Conservation (phyloP, 2,113 vertebrate genomes). For the Galemys pyrenaicus region DNA sequence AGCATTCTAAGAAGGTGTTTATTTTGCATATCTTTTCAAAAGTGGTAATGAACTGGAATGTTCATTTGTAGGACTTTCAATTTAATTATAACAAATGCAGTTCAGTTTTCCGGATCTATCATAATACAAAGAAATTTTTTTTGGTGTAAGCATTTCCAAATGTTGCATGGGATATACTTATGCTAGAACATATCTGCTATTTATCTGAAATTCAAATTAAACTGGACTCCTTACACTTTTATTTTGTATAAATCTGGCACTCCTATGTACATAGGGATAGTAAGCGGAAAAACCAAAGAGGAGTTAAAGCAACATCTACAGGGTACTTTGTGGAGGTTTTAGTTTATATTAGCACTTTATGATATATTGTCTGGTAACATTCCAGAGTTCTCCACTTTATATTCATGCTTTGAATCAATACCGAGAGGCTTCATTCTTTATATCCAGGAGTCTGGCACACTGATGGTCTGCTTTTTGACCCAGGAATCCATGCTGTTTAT, state of each 20-base stretch:
- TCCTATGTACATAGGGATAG: not conserved
- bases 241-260: not conserved
- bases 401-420: constrained; percentile 36
- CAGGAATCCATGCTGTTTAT: constrained; percentile 52
- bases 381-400: constrained; percentile 19
- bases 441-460: constrained; percentile 22
- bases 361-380: not conserved
- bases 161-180: not conserved
- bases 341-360: constrained; percentile 16
- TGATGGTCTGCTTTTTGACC: constrained; percentile 52
- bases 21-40: not conserved
- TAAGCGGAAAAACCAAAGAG: not conserved
- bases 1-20: not conserved
- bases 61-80: not conserved
- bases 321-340: not conserved
- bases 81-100: not conserved
- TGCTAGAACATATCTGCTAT: not conserved
- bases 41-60: not conserved
- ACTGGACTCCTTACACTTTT: not conserved
- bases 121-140: not conserved
- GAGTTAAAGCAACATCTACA: not conserved
- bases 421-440: constrained; percentile 10
- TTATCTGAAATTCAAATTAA: constrained; percentile 38
- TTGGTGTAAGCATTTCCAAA: not conserved
- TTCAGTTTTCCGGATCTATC: constrained; percentile 49